A percentile compares a stretch with the other conserved stretches of the same genome.
Evolutionary conservation across 2,888 invertebrate genomes (phyloP).

Genomic region (Marronus borbonicus): DNA sequence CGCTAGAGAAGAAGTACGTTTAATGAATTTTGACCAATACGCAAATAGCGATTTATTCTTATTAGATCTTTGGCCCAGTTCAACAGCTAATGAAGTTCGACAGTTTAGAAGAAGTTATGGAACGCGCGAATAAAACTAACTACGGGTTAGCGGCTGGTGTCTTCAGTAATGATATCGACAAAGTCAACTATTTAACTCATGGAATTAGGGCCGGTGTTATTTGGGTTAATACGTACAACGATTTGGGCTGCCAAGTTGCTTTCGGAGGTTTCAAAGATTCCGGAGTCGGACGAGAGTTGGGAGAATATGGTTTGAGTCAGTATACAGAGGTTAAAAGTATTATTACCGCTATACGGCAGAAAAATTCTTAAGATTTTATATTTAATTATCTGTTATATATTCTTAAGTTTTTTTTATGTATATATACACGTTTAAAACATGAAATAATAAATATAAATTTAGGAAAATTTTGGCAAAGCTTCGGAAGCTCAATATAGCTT

Average conservation of each 20-base stretch:
- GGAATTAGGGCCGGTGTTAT: constrained; percentile 86
- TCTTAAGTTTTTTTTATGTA: background rate
- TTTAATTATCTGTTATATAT: background rate
- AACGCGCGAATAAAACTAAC: constrained; percentile 89
- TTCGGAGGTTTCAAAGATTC: constrained; percentile 99
- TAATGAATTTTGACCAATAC: constrained; percentile 50
- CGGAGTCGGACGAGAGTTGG: constrained; percentile 95
- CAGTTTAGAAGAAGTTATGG: constrained; percentile 87
- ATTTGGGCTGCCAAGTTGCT: constrained; percentile 85
- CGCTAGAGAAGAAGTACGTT: constrained; percentile 82
- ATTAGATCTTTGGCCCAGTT: constrained; percentile 95
- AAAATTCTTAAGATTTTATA: constrained; percentile 46
- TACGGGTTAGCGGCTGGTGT: constrained; percentile 97
- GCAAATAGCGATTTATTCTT: constrained; percentile 50
- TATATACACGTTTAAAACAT: too few species aligned
- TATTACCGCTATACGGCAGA: constrained; percentile 67
- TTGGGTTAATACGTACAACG: constrained; percentile 97
- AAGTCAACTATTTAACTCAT: constrained; percentile 86
- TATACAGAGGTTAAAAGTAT: constrained; percentile 98
- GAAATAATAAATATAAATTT: too few species aligned
- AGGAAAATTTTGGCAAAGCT: too few species aligned
- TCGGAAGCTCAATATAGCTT: too few species aligned
- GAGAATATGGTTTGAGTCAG: constrained; percentile 92
- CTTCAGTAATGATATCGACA: constrained; percentile 93
- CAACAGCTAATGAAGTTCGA: constrained; percentile 94